Evolutionary conservation across 2,797 vertebrate genomes (phyloP).

Genomic region (Anisognathus igniventris): DNA sequence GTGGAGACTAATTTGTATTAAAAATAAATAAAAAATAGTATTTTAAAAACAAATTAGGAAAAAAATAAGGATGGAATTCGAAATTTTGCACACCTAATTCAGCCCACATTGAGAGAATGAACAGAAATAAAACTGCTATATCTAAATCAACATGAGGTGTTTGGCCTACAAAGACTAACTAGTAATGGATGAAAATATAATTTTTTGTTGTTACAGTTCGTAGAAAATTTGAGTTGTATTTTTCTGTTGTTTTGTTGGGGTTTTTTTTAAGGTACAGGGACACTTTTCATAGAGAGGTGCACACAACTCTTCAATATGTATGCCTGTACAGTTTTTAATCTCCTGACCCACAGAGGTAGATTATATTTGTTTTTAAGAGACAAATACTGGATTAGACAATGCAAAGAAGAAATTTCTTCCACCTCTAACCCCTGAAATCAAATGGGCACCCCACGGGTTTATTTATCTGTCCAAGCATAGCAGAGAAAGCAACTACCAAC

Average conservation of each 20-base stretch:
- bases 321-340: neutral
- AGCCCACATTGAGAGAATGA: neutral
- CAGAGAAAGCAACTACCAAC: neutral
- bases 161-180: neutral
- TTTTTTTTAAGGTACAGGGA: neutral
- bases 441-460: neutral
- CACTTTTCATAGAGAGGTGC: neutral
- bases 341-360: neutral
- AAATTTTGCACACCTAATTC: neutral
- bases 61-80: neutral
- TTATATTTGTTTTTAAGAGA: neutral
- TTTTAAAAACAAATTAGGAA: neutral
- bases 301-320: neutral
- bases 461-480: neutral
- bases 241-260: rapidly evolving
- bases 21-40: neutral
- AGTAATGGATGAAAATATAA: neutral
- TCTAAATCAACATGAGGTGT: neutral
- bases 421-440: neutral
- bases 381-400: neutral
- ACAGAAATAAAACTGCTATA: neutral
- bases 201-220: neutral
- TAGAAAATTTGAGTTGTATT: neutral
- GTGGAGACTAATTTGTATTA: neutral
- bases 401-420: neutral